Conservation (phyloP, 2,797 vertebrate species). For the Tenualosa thibaudeaui region DNA sequence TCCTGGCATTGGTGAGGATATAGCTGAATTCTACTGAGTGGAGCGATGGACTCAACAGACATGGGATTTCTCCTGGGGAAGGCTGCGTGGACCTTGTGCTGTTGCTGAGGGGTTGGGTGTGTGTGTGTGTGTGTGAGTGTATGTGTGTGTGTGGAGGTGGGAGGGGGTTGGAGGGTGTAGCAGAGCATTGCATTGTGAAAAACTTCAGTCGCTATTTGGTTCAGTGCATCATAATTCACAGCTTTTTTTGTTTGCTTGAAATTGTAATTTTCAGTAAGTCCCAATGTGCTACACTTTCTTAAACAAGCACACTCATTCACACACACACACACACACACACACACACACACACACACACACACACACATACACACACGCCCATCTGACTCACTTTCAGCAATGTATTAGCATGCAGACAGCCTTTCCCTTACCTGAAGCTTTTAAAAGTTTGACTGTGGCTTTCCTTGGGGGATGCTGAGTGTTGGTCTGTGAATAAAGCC, state of each 20-base stretch:
- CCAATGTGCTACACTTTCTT: slow-evolving; percentile 8
- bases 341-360: slow-evolving; percentile 23
- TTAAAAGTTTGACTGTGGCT: slow-evolving; percentile 9
- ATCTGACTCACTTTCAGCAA: slow-evolving; percentile 13
- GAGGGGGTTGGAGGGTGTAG: background rate
- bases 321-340: slow-evolving; percentile 14
- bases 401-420: slow-evolving; percentile 17
- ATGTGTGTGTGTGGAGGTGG: background rate
- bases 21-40: slow-evolving; percentile 39
- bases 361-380: slow-evolving; percentile 26
- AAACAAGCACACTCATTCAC: slow-evolving; percentile 15
- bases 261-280: slow-evolving; percentile 11
- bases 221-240: slow-evolving; percentile 19
- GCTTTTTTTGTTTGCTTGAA: slow-evolving; percentile 18
- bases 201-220: background rate
- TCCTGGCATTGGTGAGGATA: slow-evolving; percentile 49
- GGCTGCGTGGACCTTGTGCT: background rate
- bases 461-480: slow-evolving; percentile 4
- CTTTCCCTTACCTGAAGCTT: slow-evolving; percentile 19
- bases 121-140: too few species aligned
- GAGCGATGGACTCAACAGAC: slow-evolving; percentile 32
- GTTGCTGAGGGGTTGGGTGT: background rate
- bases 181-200: background rate
- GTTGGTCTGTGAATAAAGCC: background rate
- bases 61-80: slow-evolving; percentile 1